phyloP scores from a whole-genome alignment of 2,113 vertebrate genomes.

The Gadus chalcogrammus region DNA sequence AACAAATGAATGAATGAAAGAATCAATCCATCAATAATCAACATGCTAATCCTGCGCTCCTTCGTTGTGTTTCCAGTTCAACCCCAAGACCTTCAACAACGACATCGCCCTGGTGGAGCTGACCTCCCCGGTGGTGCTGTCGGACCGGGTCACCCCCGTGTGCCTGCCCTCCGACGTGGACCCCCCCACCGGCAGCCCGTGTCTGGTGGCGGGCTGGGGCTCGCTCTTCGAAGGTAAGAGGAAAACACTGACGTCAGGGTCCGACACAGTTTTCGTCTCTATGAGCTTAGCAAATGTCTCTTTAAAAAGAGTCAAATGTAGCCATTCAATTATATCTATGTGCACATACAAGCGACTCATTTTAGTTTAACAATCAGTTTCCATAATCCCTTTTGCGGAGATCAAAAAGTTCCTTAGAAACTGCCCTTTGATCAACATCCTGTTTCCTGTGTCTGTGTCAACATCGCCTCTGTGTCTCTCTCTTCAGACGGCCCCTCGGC shows the following conservation, averaged over 20 bases:
- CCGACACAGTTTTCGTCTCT: too few relatives aligned
- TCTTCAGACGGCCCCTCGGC: conserved; percentile 83
- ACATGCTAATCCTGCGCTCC: background rate
- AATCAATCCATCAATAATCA: background rate
- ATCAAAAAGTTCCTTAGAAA: too few relatives aligned
- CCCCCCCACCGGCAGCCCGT: conserved; percentile 78
- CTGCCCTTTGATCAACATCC: too few relatives aligned
- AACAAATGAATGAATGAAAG: too few relatives aligned
- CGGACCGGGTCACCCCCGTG: conserved; percentile 73
- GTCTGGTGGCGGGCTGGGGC: conserved; percentile 91
- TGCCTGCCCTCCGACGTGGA: conserved; percentile 82
- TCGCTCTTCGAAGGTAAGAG: conserved; percentile 86
- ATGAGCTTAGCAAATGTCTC: too few relatives aligned
- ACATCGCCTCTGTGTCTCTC: background rate
- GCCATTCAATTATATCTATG: too few relatives aligned
- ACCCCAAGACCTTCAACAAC: conserved; percentile 89
- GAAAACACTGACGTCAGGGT: background rate
- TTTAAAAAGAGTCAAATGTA: too few relatives aligned
- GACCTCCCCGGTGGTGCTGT: conserved; percentile 69
- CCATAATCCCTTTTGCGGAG: too few relatives aligned
- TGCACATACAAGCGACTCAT: too few relatives aligned
- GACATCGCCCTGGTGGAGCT: conserved; percentile 91
- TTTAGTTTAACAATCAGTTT: too few relatives aligned
- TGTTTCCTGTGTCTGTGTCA: too few relatives aligned
- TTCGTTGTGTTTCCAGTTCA: conserved; percentile 77